These are phyloP conservation scores for Caenorhabditis sp. DNA, from an alignment of 2,888 invertebrate genomes.

Conservation along the genomic window DNA sequence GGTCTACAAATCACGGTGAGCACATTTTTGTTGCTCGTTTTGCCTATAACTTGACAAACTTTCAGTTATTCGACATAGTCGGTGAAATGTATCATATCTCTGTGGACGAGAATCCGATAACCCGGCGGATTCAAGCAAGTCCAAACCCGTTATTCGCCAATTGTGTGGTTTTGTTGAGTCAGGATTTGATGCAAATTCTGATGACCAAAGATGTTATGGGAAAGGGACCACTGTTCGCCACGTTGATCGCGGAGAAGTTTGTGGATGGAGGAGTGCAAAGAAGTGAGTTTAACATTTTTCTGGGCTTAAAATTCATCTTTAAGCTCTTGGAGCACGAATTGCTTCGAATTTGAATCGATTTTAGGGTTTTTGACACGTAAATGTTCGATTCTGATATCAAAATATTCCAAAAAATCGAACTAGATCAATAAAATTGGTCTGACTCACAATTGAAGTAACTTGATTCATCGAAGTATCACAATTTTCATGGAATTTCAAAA, in stretches of 20 bases:
- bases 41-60: constrained; percentile 3
- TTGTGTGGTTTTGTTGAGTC: constrained; percentile 27
- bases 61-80: constrained; percentile 36
- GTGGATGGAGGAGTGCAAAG: background rate
- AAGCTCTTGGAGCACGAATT: no score
- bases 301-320: background rate
- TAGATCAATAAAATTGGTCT: no score
- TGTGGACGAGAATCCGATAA: constrained; percentile 19
- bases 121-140: constrained; percentile 14
- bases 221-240: constrained; percentile 11
- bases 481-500: no score
- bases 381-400: no score
- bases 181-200: constrained; percentile 23
- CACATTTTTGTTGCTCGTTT: background rate
- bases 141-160: constrained; percentile 38
- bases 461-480: no score
- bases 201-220: constrained; percentile 26
- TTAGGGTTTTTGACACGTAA: no score
- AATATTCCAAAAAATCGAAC: no score
- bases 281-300: background rate
- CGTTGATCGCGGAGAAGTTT: constrained; percentile 27
- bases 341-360: no score
- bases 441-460: no score
- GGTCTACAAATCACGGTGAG: constrained; percentile 5
- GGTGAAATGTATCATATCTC: constrained; percentile 32